Evolutionary conservation across 2,888 invertebrate genomes (phyloP).

Genomic region (Julus scandinavius): DNA sequence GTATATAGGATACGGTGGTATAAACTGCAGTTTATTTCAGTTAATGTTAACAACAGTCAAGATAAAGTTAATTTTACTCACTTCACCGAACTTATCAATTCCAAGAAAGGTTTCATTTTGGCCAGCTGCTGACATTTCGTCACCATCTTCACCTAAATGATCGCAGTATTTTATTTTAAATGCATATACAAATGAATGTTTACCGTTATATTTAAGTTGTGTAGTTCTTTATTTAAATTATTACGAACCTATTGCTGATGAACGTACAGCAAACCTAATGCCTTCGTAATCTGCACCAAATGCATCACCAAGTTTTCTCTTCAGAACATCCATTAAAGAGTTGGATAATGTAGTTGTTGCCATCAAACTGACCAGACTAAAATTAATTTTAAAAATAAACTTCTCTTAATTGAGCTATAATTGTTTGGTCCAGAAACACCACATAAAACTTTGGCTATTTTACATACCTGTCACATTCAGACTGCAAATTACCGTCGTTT

Average conservation of each 20-base stretch:
- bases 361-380: neutral
- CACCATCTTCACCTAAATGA: conserved; percentile 78
- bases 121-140: conserved; percentile 83
- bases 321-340: neutral
- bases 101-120: conserved; percentile 84
- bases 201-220: neutral
- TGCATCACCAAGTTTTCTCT: neutral
- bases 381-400: neutral
- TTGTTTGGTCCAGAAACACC: no score
- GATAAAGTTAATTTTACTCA: conserved; percentile 45
- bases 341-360: neutral
- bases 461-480: neutral
- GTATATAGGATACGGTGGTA: no score
- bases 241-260: conserved; percentile 57
- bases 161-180: neutral
- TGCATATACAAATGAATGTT: no score
- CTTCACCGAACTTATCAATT: conserved; percentile 67
- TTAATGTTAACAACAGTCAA: no score
- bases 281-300: conserved; percentile 53
- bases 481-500: neutral
- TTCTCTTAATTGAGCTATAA: neutral
- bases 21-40: no score
- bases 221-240: neutral
- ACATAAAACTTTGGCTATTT: no score
- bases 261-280: conserved; percentile 56